Evolutionary conservation across 2,888 invertebrate species (phyloP).

Genomic region (Chymomyza procnemis): DNA sequence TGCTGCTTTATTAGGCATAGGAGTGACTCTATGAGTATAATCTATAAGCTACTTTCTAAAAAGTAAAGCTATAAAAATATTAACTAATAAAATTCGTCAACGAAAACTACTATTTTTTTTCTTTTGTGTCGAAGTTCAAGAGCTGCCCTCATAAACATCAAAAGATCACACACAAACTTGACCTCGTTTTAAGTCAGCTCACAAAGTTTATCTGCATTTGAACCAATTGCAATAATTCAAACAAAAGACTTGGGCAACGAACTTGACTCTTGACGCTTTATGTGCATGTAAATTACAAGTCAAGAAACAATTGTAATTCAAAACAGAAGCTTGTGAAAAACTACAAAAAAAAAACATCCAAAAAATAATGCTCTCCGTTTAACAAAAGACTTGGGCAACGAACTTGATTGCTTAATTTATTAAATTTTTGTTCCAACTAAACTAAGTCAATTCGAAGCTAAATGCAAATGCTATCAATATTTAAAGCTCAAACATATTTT

Average conservation of each 20-base stretch:
- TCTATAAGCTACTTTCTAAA: not conserved
- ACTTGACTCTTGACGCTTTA: conserved; percentile 7
- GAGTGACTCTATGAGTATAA: too few species aligned
- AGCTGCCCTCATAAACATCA: not conserved
- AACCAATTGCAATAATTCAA: not conserved
- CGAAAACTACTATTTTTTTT: not conserved
- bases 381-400: conserved; percentile 47
- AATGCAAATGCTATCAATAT: not conserved
- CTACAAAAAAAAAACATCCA: not conserved
- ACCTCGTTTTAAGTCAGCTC: too few species aligned
- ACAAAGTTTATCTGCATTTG: too few species aligned
- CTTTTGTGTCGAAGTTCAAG: not conserved
- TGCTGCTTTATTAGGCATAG: too few species aligned
- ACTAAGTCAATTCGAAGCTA: not conserved
- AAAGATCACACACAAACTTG: not conserved
- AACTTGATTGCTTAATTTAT: conserved; percentile 33
- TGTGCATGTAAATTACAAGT: conserved; percentile 15
- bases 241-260: conserved; percentile 31
- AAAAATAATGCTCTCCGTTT: not conserved
- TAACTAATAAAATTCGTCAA: conserved; percentile 9
- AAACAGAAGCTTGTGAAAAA: not conserved
- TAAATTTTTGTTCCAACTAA: not conserved
- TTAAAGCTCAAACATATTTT: not conserved
- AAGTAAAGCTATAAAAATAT: conserved; percentile 5
- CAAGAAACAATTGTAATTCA: conserved; percentile 13